Conservation (phyloP, 2,797 vertebrate genomes). For the Emys orbicularis region DNA sequence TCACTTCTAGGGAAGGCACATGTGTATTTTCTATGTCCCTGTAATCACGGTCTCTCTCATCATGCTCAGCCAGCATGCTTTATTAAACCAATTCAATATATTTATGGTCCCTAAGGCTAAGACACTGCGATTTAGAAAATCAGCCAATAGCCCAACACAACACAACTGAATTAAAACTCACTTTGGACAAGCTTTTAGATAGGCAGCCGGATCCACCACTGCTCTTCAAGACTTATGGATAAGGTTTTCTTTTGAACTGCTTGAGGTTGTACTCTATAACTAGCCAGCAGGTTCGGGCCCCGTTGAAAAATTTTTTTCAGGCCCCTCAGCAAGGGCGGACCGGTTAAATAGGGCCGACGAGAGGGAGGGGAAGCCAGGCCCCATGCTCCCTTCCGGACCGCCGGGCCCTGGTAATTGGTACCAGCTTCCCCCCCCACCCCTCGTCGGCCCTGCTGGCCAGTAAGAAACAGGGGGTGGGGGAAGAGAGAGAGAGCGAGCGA, state of each 20-base stretch:
- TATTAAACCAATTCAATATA: constrained; percentile 47
- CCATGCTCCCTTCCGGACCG: no score
- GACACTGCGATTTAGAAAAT: constrained; percentile 1
- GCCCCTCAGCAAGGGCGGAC: no score
- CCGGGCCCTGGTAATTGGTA: no score
- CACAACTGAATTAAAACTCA: constrained; percentile 48
- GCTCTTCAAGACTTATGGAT: constrained; percentile 3
- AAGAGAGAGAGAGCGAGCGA: background rate
- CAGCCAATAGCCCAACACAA: constrained; percentile 32
- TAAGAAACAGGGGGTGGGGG: background rate
- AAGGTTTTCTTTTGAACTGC: constrained; percentile 17
- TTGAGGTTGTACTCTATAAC: constrained; percentile 21
- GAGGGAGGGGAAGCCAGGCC: no score
- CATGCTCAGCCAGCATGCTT: constrained; percentile 25
- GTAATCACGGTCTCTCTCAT: background rate
- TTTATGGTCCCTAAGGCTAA: constrained; percentile 36
- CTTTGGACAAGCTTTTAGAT: background rate
- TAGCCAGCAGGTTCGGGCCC: background rate
- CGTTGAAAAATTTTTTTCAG: no score
- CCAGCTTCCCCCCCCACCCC: no score
- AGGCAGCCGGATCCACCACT: background rate
- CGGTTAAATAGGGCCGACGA: no score
- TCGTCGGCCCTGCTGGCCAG: background rate
- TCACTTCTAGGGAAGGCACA: constrained; percentile 32
- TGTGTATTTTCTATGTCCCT: constrained; percentile 22